Evolutionary conservation across 2,113 vertebrate species (phyloP), one percentile per base, ranked within the genome.

Genomic region (Actenoides lindsayi): DNA sequence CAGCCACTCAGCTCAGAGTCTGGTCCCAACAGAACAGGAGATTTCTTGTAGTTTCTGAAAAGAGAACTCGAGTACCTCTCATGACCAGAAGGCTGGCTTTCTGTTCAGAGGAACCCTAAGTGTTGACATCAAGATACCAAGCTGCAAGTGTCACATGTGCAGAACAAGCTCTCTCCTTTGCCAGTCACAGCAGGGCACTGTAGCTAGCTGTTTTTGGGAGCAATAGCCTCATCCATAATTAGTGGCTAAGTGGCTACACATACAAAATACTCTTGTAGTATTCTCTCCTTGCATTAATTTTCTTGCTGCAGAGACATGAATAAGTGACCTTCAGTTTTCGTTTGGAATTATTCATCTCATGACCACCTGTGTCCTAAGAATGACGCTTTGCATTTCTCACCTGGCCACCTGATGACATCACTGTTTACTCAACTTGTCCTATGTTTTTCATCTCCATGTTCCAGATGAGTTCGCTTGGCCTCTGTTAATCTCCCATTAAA

Each of bases 11-110:
- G n/a, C 10, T 59, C 90, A 63, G 31, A 81, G 19, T 8, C 50
- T 62, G 27, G 16, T 62, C 59, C 23, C 18, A 54, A 23, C 4
- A 70, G 12, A 1, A 75, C 19, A 57, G 44, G 10, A 0, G 0
- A 50, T 87, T 88, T 80, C 63, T 65, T 68, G 13, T 46, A 10
- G 46, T 54, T 73, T 83, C 46, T 74, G 59, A 73, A 68, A 67
- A 59, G 27, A 88, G 79, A 83, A 76, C 37, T 74, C 60, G 24
- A 57, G 21, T 69, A 41, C 65, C 33, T 82, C 12, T 76, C 62
- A 64, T 2, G 4, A 56, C 28, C 51, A 89, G 85, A 70, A 70
- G 27, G 10, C 87, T 93, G 54, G 20, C 20, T 67, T 94, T 85
- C 54, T 46, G 13, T 48, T 92, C 35, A 77, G 37, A 83, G 39